These are phyloP conservation scores for Anas acuta DNA, from an alignment of 2,797 vertebrate genomes.

Conservation along the genomic window DNA sequence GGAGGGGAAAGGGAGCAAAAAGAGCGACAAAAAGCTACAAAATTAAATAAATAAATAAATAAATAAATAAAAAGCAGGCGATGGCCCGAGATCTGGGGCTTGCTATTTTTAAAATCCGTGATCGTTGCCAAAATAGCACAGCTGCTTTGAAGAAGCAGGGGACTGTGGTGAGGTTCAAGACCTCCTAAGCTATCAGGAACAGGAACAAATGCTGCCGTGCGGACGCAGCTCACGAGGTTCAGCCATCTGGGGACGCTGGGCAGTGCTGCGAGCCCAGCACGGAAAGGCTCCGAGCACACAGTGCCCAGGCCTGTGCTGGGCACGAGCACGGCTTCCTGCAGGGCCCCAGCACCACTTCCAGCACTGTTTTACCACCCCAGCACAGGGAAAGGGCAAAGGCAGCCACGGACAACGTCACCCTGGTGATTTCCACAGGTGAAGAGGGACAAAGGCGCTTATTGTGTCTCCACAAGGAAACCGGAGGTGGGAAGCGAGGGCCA, in stretches of 20 bases:
- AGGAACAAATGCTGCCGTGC: background rate
- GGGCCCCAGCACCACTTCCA: background rate
- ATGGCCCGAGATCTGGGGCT: background rate
- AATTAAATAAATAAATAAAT: background rate
- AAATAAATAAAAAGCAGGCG: background rate
- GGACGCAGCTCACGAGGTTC: background rate
- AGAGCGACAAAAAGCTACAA: background rate
- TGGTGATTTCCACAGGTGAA: background rate
- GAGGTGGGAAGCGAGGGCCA: background rate
- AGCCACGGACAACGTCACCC: background rate
- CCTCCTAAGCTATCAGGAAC: background rate
- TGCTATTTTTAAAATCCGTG: constrained; percentile 58
- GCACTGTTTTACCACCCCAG: background rate
- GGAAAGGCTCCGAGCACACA: background rate
- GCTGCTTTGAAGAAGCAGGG: constrained; percentile 23
- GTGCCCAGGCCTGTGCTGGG: background rate
- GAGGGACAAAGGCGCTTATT: background rate
- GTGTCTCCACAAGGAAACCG: background rate
- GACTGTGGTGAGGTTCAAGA: background rate
- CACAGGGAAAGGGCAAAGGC: background rate
- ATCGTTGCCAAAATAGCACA: constrained; percentile 45
- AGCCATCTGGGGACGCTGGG: rapidly evolving
- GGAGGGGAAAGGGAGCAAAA: background rate
- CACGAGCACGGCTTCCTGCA: background rate
- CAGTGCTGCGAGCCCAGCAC: background rate